Conservation (phyloP, 2,888 invertebrate species). For the Lycocerus yunnanus region DNA sequence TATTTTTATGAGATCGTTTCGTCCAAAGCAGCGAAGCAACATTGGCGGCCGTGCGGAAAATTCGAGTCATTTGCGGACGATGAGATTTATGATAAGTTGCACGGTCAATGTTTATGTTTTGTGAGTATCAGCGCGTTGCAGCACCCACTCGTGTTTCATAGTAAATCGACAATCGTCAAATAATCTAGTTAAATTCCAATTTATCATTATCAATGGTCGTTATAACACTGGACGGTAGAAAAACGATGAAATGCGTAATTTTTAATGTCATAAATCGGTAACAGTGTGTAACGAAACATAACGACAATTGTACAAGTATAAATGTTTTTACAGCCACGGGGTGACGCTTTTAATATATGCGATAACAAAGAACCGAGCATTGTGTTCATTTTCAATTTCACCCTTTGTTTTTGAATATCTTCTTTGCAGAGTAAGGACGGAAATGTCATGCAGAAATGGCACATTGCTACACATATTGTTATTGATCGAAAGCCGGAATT, state of each 20-base stretch:
- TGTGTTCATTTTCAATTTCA: slow-evolving; percentile 33
- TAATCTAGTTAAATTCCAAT: slow-evolving; percentile 29
- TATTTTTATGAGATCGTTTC: slow-evolving; percentile 27
- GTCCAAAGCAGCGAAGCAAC: slow-evolving; percentile 24
- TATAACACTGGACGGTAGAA: slow-evolving; percentile 6
- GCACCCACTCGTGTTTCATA: slow-evolving; percentile 8
- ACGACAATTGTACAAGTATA: slow-evolving; percentile 27
- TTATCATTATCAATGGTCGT: slow-evolving; percentile 26
- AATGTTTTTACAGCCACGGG: slow-evolving; percentile 29
- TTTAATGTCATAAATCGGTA: slow-evolving; percentile 17
- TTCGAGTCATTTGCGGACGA: slow-evolving; percentile 38
- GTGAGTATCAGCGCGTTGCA: slow-evolving; percentile 15
- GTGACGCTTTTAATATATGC: slow-evolving; percentile 30
- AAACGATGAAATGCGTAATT: slow-evolving; percentile 23
- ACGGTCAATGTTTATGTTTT: slow-evolving; percentile 34
- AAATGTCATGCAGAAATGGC: slow-evolving; percentile 5
- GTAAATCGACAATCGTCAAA: slow-evolving; percentile 27
- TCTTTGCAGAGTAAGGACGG: neutral
- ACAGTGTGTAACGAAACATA: slow-evolving; percentile 25
- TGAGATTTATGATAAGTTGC: slow-evolving; percentile 41
- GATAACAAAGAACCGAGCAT: slow-evolving; percentile 30
- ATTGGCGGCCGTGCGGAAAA: slow-evolving; percentile 38
- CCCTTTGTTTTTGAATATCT: slow-evolving; percentile 24
- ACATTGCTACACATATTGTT: slow-evolving; percentile 26
- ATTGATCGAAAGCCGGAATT: slow-evolving; percentile 34